A percentile compares a stretch with the other conserved stretches of the same genome.
phyloP scores from a whole-genome alignment of 2,113 vertebrate genomes.

The Proteles cristata region DNA sequence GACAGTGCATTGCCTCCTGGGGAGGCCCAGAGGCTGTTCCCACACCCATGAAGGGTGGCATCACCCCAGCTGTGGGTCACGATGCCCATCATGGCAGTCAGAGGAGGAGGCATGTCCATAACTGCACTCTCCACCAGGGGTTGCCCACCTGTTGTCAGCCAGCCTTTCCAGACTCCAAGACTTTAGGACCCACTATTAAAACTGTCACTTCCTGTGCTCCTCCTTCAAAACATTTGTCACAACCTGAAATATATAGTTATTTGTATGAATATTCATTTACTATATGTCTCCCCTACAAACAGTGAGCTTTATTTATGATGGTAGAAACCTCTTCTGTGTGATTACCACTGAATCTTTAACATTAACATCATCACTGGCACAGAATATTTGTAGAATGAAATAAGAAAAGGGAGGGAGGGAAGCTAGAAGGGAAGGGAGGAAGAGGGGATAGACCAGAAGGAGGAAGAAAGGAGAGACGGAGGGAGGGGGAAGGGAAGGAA shows the following conservation, averaged over 20 bases:
- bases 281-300: neutral
- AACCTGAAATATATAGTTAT: neutral
- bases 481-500: neutral
- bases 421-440: neutral
- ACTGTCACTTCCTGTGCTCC: neutral
- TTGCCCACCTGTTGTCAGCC: neutral
- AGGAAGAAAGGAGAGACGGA: neutral
- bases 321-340: neutral
- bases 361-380: neutral
- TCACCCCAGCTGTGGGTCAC: neutral
- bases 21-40: neutral
- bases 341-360: neutral
- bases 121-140: neutral
- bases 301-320: neutral
- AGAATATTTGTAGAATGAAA: neutral
- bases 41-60: rapidly evolving
- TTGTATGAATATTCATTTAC: neutral
- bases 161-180: neutral
- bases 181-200: neutral
- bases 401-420: neutral
- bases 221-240: neutral
- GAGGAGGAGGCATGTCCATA: neutral
- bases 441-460: no score
- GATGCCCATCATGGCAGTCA: neutral
- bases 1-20: neutral